A percentile compares a stretch with the other conserved stretches of the same genome.
Conservation (phyloP, 1,140 invertebrate species). For the Arctopsyche grandis region DNA sequence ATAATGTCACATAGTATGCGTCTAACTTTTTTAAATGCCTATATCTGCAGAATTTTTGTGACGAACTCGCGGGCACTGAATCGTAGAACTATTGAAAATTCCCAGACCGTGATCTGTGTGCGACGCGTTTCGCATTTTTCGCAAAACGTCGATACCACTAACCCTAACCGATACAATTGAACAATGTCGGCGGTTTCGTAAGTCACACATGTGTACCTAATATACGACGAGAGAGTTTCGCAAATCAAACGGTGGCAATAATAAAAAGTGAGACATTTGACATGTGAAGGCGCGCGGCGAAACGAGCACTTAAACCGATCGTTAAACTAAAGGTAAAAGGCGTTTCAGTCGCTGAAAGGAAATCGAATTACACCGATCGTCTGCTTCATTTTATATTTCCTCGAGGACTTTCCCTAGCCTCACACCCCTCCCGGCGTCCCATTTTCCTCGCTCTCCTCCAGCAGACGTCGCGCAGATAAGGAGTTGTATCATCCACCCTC, state of each 20-base stretch:
- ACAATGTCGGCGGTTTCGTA: too few relatives aligned
- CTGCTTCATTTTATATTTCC: conserved; percentile 12
- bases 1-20: too few relatives aligned
- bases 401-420: background rate
- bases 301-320: conserved; percentile 11
- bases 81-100: too few relatives aligned
- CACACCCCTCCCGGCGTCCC: background rate
- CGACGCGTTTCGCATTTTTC: too few relatives aligned
- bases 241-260: conserved; percentile 1
- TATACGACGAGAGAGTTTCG: too few relatives aligned
- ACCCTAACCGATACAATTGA: too few relatives aligned
- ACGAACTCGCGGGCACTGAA: too few relatives aligned
- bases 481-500: background rate
- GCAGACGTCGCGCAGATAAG: background rate
- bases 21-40: too few relatives aligned
- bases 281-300: background rate
- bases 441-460: background rate
- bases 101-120: too few relatives aligned
- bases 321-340: background rate
- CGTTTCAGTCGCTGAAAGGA: conserved; percentile 3
- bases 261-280: conserved; percentile 21
- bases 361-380: conserved; percentile 25
- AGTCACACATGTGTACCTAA: too few relatives aligned
- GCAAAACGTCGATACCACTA: too few relatives aligned
- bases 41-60: too few relatives aligned